Evolutionary conservation across 1,140 invertebrate species (phyloP).

Genomic region (Luehdorfia chinensis): DNA sequence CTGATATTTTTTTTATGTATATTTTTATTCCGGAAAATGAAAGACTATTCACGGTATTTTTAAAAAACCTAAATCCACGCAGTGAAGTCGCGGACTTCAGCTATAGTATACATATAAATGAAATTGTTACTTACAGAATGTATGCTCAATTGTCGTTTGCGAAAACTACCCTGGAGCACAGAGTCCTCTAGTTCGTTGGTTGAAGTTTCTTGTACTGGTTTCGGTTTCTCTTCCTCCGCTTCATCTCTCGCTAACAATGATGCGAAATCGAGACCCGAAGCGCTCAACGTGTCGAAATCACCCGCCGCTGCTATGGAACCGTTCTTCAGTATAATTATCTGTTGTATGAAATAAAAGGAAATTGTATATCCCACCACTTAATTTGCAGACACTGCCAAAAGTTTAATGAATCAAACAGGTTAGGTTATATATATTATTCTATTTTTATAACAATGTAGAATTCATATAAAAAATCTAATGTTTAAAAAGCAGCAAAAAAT

Average conservation of each 20-base stretch:
- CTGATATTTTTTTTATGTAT: too few species aligned
- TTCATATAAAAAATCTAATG: too few species aligned
- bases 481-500: too few species aligned
- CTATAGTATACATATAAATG: too few species aligned
- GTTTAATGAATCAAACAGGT: too few species aligned
- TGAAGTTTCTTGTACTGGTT: conserved; percentile 32
- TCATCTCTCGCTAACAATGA: conserved; percentile 77
- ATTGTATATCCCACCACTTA: not conserved
- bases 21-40: too few species aligned
- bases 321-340: conserved; percentile 81
- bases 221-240: conserved; percentile 60
- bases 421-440: too few species aligned
- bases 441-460: too few species aligned
- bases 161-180: conserved; percentile 54
- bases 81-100: too few species aligned
- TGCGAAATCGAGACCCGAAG: conserved; percentile 81
- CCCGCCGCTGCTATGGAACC: conserved; percentile 79
- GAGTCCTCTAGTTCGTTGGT: conserved; percentile 37
- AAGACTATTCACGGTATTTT: too few species aligned
- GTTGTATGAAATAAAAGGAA: conserved; percentile 13
- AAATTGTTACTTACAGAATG: conserved; percentile 55
- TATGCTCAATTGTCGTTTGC: conserved; percentile 72
- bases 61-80: too few species aligned
- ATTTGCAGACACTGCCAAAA: too few species aligned
- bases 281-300: conserved; percentile 79